Evolutionary conservation across 2,113 vertebrate species (phyloP).

Genomic region (western clawed frog (Xenopus tropicalis)): DNA sequence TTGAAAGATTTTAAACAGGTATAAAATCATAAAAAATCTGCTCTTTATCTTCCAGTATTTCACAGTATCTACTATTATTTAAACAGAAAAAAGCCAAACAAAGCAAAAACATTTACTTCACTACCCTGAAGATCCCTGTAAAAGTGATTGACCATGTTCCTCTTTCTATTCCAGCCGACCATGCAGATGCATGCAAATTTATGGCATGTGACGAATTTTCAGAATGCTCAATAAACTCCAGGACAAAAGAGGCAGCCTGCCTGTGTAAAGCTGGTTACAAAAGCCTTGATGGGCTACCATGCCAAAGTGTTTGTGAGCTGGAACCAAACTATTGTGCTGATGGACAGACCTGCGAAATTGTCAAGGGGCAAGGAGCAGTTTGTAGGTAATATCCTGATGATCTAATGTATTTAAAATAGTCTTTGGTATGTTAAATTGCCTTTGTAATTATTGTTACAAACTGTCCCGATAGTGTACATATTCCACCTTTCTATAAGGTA

Average conservation of each 20-base stretch:
- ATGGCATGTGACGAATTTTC: constrained; percentile 78
- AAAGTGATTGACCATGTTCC: background rate
- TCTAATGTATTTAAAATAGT: too few species aligned
- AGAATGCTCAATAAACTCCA: constrained; percentile 64
- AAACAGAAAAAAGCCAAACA: too few species aligned
- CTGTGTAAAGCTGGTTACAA: constrained; percentile 67
- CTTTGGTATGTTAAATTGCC: too few species aligned
- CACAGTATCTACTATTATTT: too few species aligned
- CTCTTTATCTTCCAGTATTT: too few species aligned
- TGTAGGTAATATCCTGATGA: constrained; percentile 72
- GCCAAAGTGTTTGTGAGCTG: constrained; percentile 68
- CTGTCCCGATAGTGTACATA: too few species aligned
- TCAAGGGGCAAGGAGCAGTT: constrained; percentile 66
- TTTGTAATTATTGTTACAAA: too few species aligned
- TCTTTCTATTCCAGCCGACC: constrained; percentile 70
- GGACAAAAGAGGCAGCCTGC: constrained; percentile 73
- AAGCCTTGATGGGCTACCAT: constrained; percentile 64
- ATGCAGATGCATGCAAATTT: constrained; percentile 83
- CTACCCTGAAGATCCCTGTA: constrained; percentile 32
- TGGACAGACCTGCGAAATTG: constrained; percentile 65
- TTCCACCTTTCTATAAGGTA: too few species aligned
- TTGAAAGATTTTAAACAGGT: too few species aligned
- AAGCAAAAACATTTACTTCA: background rate
- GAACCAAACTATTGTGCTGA: constrained; percentile 64
- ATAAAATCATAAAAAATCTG: too few species aligned